Percentiles rank a stretch among this genome's conserved stretches.
Evolutionary conservation across 2,113 vertebrate genomes (phyloP).

Genomic region (Semnornis frantzii): DNA sequence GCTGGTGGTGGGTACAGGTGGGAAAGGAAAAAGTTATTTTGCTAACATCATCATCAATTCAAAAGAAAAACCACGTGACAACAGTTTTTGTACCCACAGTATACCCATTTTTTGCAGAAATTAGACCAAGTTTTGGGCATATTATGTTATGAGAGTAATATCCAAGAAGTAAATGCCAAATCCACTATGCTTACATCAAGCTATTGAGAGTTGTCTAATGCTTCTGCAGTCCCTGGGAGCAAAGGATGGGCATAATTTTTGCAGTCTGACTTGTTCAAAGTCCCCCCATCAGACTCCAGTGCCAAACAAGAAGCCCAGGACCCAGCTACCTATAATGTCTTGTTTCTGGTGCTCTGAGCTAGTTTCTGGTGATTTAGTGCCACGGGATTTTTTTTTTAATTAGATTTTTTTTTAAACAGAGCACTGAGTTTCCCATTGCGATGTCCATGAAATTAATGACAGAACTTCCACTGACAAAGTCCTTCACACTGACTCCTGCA

Average conservation of each 20-base stretch:
- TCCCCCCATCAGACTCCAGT: not conserved
- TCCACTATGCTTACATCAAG: conserved; percentile 32
- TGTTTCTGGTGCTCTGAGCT: not conserved
- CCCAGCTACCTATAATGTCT: not conserved
- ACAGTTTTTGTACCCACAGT: not conserved
- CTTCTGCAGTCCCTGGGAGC: conserved; percentile 30
- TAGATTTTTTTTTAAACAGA: not conserved
- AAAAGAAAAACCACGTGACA: not conserved
- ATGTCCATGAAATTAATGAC: not conserved
- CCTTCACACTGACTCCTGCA: not conserved
- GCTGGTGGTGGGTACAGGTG: not conserved
- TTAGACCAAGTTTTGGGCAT: conserved; percentile 18
- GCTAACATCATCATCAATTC: conserved; percentile 26
- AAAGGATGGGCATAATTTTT: not conserved
- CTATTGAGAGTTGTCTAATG: conserved; percentile 30
- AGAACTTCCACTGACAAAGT: not conserved
- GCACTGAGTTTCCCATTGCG: not conserved
- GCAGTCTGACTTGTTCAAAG: not conserved
- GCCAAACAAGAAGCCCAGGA: not conserved
- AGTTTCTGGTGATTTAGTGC: not conserved
- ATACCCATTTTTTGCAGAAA: conserved; percentile 40
- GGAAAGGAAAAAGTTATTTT: conserved; percentile 15
- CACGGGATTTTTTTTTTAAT: not conserved
- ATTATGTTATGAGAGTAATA: conserved; percentile 50
- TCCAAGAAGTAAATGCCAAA: conserved; percentile 46